Percentiles rank a stretch among this genome's conserved stretches.
phyloP scores from a whole-genome alignment of 2,113 vertebrate species.

The Pongo abelii region DNA sequence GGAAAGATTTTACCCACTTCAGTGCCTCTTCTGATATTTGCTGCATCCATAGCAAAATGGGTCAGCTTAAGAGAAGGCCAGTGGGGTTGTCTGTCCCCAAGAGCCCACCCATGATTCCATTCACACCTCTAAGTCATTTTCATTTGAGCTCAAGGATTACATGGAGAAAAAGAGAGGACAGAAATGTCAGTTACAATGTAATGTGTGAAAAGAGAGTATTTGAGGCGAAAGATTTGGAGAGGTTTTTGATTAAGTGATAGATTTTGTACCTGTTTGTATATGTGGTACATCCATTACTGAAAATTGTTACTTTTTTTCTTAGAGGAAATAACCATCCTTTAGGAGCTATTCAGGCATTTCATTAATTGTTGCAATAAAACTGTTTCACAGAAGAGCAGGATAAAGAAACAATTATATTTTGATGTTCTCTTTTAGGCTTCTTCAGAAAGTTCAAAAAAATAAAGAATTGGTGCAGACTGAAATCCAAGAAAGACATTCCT shows the following conservation, averaged over 20 bases:
- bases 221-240: background rate
- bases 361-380: conserved; percentile 36
- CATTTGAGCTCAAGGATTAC: background rate
- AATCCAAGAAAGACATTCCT: conserved; percentile 86
- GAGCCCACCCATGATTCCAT: background rate
- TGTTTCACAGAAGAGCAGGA: background rate
- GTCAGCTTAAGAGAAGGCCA: background rate
- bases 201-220: background rate
- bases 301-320: background rate
- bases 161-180: background rate
- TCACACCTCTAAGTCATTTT: background rate
- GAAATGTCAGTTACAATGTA: background rate
- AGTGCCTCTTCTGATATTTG: background rate
- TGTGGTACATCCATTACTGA: background rate
- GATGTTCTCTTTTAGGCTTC: conserved; percentile 83
- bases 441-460: conserved; percentile 83
- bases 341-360: background rate
- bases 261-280: background rate
- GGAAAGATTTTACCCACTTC: background rate
- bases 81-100: background rate
- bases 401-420: background rate
- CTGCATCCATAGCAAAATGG: background rate
- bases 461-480: conserved; percentile 84
- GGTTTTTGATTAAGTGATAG: background rate
- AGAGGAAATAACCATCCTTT: background rate